phyloP scores from a whole-genome alignment of 2,113 vertebrate species.

The Motacilla tschutschensis region DNA sequence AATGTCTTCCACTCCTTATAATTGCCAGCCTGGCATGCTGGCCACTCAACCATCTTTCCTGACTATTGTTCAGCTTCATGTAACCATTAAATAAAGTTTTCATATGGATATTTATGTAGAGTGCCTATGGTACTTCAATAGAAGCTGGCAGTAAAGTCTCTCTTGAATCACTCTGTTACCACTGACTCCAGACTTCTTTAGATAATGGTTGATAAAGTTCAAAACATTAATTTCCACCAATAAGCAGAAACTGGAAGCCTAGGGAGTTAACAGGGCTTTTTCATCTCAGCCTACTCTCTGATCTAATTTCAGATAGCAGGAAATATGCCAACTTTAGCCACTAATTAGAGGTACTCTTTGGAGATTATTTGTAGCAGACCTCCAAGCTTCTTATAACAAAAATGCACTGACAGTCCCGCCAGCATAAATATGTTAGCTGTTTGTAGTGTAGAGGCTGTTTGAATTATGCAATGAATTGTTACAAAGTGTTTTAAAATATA shows the following conservation, averaged over 20 bases:
- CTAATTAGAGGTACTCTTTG: conserved; percentile 75
- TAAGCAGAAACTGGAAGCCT: conserved; percentile 67
- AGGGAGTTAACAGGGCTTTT: conserved; percentile 70
- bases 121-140: neutral
- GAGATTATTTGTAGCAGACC: conserved; percentile 72
- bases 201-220: conserved; percentile 70
- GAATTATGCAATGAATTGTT: conserved; percentile 35
- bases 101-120: conserved; percentile 7
- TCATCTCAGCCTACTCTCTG: conserved; percentile 70
- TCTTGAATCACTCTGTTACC: conserved; percentile 34
- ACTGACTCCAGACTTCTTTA: conserved; percentile 61
- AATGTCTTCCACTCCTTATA: neutral
- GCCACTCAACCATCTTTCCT: neutral
- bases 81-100: neutral
- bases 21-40: neutral
- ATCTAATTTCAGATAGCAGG: conserved; percentile 79
- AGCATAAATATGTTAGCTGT: conserved; percentile 21
- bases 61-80: neutral
- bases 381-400: conserved; percentile 67
- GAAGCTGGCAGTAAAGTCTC: conserved; percentile 6
- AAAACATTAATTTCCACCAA: conserved; percentile 71
- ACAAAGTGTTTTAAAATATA: conserved; percentile 34
- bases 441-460: conserved; percentile 19
- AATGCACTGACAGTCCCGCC: conserved; percentile 44
- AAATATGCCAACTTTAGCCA: conserved; percentile 70